Percentiles rank a stretch among this genome's conserved stretches.
Evolutionary conservation across 2,797 vertebrate genomes (phyloP).

Genomic region (Halcyon smyrnensis): DNA sequence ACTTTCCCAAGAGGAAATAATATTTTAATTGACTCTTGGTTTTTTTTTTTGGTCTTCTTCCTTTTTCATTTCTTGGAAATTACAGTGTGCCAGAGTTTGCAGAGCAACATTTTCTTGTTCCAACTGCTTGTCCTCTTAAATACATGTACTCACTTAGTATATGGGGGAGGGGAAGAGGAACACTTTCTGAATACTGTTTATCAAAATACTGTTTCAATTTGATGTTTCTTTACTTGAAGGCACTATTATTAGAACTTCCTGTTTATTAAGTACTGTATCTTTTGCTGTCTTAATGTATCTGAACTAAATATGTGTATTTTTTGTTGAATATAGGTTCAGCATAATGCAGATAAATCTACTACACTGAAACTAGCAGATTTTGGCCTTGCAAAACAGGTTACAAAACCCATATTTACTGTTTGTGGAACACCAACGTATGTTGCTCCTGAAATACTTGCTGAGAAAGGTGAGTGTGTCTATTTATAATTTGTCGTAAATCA

Average conservation of each 20-base stretch:
- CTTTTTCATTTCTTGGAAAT: neutral
- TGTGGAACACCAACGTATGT: slow-evolving; percentile 98
- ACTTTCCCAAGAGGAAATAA: neutral
- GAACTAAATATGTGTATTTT: neutral
- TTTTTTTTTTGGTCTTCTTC: neutral
- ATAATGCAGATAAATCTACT: slow-evolving; percentile 82
- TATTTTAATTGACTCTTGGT: neutral
- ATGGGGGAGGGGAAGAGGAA: accelerated
- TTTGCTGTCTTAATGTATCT: neutral
- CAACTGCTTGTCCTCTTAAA: neutral
- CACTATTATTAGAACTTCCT: neutral
- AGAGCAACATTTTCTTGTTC: neutral
- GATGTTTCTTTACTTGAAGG: neutral
- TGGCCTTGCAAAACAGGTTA: slow-evolving; percentile 93
- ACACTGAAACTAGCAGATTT: slow-evolving; percentile 96
- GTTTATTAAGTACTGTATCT: neutral
- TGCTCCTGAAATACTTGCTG: slow-evolving; percentile 95
- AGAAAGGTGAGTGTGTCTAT: slow-evolving; percentile 84
- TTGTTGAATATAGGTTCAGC: slow-evolving; percentile 83
- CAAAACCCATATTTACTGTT: slow-evolving; percentile 94
- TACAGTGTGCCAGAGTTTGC: neutral
- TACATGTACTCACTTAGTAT: neutral
- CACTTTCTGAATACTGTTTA: neutral
- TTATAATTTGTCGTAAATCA: neutral
- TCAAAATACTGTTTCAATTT: neutral